These are phyloP conservation scores for Pollenia griseotomentosa DNA, from an alignment of 2,888 invertebrate genomes.

Conservation along the genomic window DNA sequence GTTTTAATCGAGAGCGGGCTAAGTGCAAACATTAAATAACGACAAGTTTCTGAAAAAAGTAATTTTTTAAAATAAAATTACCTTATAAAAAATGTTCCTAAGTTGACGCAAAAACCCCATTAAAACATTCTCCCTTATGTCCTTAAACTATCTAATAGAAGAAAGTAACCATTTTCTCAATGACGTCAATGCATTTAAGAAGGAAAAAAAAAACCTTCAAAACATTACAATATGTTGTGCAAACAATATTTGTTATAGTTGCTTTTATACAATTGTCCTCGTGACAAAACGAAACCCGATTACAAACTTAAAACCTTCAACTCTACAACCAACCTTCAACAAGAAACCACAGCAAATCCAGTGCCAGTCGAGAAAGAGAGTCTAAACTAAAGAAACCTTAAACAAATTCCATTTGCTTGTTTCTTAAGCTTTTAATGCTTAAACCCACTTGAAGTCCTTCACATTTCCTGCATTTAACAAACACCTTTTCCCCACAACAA, in stretches of 20 bases:
- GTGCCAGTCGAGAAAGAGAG: background rate
- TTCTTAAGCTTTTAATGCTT: background rate
- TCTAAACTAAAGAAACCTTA: slow-evolving; percentile 35
- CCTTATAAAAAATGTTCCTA: too few species aligned
- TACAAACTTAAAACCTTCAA: slow-evolving; percentile 40
- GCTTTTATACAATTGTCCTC: slow-evolving; percentile 10
- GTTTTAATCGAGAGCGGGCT: too few species aligned
- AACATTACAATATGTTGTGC: slow-evolving; percentile 30
- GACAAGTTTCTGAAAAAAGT: too few species aligned
- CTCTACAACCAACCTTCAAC: background rate
- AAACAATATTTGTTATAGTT: slow-evolving; percentile 20
- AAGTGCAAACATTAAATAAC: too few species aligned
- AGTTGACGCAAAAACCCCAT: too few species aligned
- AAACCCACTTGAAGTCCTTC: background rate
- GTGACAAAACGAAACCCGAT: background rate
- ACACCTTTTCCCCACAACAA: background rate
- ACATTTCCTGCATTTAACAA: background rate
- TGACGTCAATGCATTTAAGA: slow-evolving; percentile 42
- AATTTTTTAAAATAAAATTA: too few species aligned
- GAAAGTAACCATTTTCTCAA: slow-evolving; percentile 13
- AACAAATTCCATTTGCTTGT: slow-evolving; percentile 46
- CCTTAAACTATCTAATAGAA: background rate
- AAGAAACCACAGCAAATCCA: slow-evolving; percentile 15
- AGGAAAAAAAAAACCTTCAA: slow-evolving; percentile 18
- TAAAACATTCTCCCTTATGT: too few species aligned